These are phyloP conservation scores for Pagetopsis macropterus DNA, from an alignment of 2,797 vertebrate genomes.

Conservation along the genomic window DNA sequence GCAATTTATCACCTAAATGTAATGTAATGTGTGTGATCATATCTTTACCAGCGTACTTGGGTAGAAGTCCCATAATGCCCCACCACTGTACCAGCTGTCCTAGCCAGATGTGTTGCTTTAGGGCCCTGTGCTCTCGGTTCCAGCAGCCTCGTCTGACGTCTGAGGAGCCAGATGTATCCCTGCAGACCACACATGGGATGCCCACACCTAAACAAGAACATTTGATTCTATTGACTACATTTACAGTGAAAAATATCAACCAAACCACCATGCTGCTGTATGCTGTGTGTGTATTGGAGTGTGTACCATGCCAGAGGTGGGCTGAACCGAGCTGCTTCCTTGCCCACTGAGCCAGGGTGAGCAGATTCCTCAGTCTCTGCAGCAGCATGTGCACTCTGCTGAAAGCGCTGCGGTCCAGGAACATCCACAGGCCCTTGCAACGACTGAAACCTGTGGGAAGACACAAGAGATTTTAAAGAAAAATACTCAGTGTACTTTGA, in stretches of 20 bases:
- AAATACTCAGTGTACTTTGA: not conserved
- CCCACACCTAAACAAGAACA: constrained; percentile 37
- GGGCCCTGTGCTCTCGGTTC: constrained; percentile 45
- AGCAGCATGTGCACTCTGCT: constrained; percentile 63
- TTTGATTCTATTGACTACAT: not conserved
- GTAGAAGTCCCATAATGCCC: constrained; percentile 73
- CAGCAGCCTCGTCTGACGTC: constrained; percentile 44
- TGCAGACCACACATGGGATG: constrained; percentile 56
- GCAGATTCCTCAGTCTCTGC: constrained; percentile 73
- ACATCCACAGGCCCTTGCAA: constrained; percentile 76
- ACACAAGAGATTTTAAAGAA: not conserved
- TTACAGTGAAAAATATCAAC: not conserved
- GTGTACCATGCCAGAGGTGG: constrained; percentile 57
- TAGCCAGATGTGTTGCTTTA: constrained; percentile 73
- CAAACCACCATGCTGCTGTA: not conserved
- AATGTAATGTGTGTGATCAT: not conserved
- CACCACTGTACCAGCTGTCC: constrained; percentile 78
- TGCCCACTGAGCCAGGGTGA: constrained; percentile 65
- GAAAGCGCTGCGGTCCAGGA: constrained; percentile 65
- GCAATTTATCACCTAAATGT: not conserved
- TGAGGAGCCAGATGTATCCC: constrained; percentile 20
- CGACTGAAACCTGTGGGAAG: constrained; percentile 62
- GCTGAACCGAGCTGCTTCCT: constrained; percentile 36
- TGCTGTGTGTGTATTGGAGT: not conserved
- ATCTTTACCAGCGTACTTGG: constrained; percentile 64